A percentile compares a stretch with the other conserved stretches of the same genome.
phyloP scores from a whole-genome alignment of 2,113 vertebrate genomes.

The Pachycephala philippinensis region DNA sequence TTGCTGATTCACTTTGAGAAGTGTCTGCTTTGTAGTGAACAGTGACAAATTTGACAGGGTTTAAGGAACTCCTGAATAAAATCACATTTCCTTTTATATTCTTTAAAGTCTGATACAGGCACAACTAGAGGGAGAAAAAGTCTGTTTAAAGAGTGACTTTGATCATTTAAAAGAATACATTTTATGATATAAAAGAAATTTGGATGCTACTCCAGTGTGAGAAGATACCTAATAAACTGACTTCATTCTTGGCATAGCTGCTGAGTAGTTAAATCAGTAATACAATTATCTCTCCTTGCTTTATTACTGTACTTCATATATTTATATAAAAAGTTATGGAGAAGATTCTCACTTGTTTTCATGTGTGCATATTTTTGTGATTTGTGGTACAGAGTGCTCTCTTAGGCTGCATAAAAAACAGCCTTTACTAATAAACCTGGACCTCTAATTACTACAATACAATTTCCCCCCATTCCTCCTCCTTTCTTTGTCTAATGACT shows the following conservation, averaged over 20 bases:
- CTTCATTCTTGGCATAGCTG: neutral
- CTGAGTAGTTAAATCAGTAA: neutral
- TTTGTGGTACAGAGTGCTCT: neutral
- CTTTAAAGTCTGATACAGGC: neutral
- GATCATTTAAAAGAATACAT: neutral
- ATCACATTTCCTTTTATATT: neutral
- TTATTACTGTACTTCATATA: neutral
- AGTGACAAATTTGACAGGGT: neutral
- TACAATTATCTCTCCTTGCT: neutral
- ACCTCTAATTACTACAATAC: neutral
- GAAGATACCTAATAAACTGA: neutral
- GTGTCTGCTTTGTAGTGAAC: neutral
- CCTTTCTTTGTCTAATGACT: neutral
- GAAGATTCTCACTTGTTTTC: neutral
- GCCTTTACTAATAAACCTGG: neutral
- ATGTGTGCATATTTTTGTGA: neutral
- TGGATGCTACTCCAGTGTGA: neutral
- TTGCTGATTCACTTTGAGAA: conserved; percentile 34
- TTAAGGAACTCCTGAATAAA: neutral
- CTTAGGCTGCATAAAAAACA: neutral
- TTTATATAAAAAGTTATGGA: neutral
- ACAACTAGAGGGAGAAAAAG: neutral
- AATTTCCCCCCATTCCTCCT: neutral
- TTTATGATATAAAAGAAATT: neutral
- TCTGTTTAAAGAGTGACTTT: neutral